Base-by-base conservation (phyloP, 2,113 vertebrate genomes). In the Crotalus viridis region DNA sequence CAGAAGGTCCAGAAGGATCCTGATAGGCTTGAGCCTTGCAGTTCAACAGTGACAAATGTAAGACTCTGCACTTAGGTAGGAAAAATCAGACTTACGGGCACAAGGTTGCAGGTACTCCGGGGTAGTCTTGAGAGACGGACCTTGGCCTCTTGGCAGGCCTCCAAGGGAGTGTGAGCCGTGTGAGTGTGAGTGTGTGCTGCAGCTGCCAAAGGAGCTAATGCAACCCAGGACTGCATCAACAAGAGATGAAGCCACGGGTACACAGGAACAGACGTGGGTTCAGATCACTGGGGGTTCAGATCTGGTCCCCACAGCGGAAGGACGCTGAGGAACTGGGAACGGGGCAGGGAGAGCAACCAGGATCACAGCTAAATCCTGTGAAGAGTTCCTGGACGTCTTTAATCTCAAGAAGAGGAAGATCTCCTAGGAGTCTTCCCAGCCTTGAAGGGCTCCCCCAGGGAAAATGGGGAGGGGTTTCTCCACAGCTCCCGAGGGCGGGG, bases 191-290 rank as follows among this genome's bases (percentile, higher is more conserved):
- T 39, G 39, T 39, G 39, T 39, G 69, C 69, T 39, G 69, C 69
- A 81, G n/a, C n/a, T 17, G 69, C 33, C 69, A 39, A 39, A 81
- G 33, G 15, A 39, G 15, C 33, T 6, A 0, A 39, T 8, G 6
- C 69, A 8, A 81, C 39, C 69, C 33, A 19, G 33, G 69, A n/a
- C n/a, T 74, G 69, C n/a, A 19, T 39, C n/a, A 3, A 19, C 13
- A 0, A 0, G 69, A 8, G 33, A 3, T 5, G 1, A 81, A 81
- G 0, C 1, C 3, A 3, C 3, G 33, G 17, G n/a, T 12, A 13
- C 61, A 12, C n/a, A 7, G 69, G 33, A 1, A 81, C 4, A n/a
- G 10, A 3, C 4, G 10, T 28, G 26, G 61, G 61, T 28, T n/a
- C n/a, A 8, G 69, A 17, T 15, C 28, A 13, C 10, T 33, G 13